phyloP scores from a whole-genome alignment of 2,113 vertebrate genomes.

The Channa argus region DNA sequence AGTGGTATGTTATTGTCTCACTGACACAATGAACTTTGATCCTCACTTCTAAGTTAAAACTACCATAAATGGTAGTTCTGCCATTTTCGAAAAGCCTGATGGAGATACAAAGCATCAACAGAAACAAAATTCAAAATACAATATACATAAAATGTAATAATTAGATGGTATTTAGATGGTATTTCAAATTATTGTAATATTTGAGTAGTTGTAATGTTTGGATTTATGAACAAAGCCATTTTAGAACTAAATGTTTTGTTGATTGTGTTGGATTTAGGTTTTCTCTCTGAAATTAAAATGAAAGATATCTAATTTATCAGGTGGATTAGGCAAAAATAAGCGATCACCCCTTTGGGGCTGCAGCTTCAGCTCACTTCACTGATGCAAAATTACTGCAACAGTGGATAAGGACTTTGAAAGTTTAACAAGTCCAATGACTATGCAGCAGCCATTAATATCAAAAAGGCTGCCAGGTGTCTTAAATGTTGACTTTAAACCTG shows the following conservation, averaged over 20 bases:
- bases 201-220: no score
- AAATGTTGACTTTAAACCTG: no score
- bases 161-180: no score
- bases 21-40: constrained; percentile 27
- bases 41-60: constrained; percentile 37
- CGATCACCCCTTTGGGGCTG: background rate
- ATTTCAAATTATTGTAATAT: no score
- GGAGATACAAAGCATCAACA: background rate
- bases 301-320: no score
- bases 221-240: no score
- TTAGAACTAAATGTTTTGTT: no score
- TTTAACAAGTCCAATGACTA: background rate
- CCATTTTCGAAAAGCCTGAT: constrained; percentile 28
- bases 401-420: background rate
- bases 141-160: background rate
- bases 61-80: constrained; percentile 40
- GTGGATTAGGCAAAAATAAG: no score
- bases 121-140: background rate
- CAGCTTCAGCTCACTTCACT: background rate
- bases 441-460: background rate
- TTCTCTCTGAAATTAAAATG: no score
- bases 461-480: no score
- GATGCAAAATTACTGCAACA: no score
- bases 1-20: constrained; percentile 60
- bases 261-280: no score